These are phyloP conservation scores for Drosophila punjabiensis DNA, from an alignment of 1,140 invertebrate genomes.

Conservation along the genomic window DNA sequence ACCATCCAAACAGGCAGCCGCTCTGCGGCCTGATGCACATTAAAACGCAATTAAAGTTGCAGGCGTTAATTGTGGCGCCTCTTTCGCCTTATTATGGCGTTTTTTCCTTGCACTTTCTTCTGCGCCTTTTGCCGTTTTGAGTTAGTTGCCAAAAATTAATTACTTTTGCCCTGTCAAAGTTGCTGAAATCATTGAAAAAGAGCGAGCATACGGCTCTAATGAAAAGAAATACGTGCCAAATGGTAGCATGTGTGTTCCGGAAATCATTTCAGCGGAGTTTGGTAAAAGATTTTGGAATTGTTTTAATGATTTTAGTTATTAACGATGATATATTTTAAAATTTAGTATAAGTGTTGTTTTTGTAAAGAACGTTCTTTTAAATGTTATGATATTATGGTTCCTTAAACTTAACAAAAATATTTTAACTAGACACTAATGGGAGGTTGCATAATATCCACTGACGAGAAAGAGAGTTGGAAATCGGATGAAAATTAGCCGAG, in stretches of 20 bases:
- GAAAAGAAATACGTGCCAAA: conserved; percentile 12
- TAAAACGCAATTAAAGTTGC: conserved; percentile 81
- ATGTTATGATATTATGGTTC: too few species aligned
- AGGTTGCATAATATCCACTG: too few species aligned
- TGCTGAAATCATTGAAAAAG: conserved; percentile 53
- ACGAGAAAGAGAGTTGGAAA: too few species aligned
- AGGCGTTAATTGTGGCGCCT: conserved; percentile 71
- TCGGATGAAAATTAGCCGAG: too few species aligned
- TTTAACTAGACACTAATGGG: too few species aligned
- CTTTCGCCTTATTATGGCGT: conserved; percentile 7
- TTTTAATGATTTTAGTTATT: neutral
- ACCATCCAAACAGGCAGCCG: conserved; percentile 15
- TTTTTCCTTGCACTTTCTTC: conserved; percentile 1
- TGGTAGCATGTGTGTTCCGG: conserved; percentile 20
- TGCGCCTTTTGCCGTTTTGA: conserved; percentile 13
- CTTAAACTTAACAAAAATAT: too few species aligned
- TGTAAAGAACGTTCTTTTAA: too few species aligned
- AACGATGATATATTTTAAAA: neutral
- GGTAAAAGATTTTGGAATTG: neutral
- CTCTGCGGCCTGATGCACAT: conserved; percentile 58
- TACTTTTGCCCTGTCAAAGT: conserved; percentile 55
- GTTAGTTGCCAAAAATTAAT: conserved; percentile 70
- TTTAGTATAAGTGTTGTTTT: too few species aligned
- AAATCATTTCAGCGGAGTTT: neutral
- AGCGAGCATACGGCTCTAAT: neutral